Percentiles rank a stretch among this genome's conserved stretches.
Conservation (phyloP, 2,113 vertebrate genomes). For the Ameiurus melas region DNA sequence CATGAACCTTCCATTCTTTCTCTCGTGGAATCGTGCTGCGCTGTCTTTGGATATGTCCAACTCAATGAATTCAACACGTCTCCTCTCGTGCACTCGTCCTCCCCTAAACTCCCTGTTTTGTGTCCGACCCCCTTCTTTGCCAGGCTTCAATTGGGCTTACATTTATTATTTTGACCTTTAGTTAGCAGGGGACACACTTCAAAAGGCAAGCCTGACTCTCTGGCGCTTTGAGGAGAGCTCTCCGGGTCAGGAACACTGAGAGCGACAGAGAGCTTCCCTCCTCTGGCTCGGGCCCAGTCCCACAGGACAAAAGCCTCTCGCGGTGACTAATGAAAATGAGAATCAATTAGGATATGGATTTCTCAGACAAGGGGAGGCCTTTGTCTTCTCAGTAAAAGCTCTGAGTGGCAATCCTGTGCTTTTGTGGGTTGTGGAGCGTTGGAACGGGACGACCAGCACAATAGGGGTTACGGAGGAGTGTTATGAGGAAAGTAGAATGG, state of each 20-base stretch:
- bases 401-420: slow-evolving; percentile 30
- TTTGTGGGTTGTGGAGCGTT: slow-evolving; percentile 13
- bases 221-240: slow-evolving; percentile 61
- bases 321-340: slow-evolving; percentile 70
- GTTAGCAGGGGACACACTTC: slow-evolving; percentile 71
- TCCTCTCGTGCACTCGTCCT: slow-evolving; percentile 40
- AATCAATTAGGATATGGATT: slow-evolving; percentile 66
- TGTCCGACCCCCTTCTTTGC: slow-evolving; percentile 52
- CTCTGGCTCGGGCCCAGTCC: slow-evolving; percentile 61
- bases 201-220: slow-evolving; percentile 58
- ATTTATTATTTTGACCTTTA: slow-evolving; percentile 84
- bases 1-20: slow-evolving; percentile 69
- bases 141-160: slow-evolving; percentile 76
- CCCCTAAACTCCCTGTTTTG: slow-evolving; percentile 58
- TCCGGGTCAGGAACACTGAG: slow-evolving; percentile 68
- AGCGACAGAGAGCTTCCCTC: slow-evolving; percentile 62
- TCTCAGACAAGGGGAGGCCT: slow-evolving; percentile 48
- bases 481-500: slow-evolving; percentile 5
- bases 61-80: slow-evolving; percentile 73
- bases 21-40: slow-evolving; percentile 65
- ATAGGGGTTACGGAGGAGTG: background rate
- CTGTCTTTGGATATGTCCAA: slow-evolving; percentile 66
- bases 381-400: slow-evolving; percentile 43
- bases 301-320: slow-evolving; percentile 63
- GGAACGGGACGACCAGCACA: background rate